Conservation (phyloP, 2,113 vertebrate genomes). For the Euleptes europaea region DNA sequence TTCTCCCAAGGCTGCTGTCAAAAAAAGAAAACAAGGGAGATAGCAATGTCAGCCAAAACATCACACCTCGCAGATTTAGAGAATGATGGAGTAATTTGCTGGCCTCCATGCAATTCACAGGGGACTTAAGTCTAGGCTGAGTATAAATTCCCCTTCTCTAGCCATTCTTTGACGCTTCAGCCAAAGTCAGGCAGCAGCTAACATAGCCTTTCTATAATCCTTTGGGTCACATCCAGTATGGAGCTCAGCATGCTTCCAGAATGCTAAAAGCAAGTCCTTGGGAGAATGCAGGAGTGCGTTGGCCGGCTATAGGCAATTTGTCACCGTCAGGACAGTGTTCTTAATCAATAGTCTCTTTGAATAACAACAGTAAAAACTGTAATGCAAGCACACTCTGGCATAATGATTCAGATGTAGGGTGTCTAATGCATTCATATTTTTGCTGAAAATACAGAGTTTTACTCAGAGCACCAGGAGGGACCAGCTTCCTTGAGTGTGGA, state of each 20-base stretch:
- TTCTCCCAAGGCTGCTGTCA: conserved; percentile 16
- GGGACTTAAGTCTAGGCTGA: conserved; percentile 19
- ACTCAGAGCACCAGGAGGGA: neutral
- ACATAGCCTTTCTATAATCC: neutral
- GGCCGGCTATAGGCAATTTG: conserved; percentile 35
- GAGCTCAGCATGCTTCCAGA: neutral
- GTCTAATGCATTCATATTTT: neutral
- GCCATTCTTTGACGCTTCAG: neutral
- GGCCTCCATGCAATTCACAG: neutral
- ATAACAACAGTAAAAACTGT: conserved; percentile 10
- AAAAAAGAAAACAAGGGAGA: conserved; percentile 40
- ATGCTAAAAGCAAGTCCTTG: conserved; percentile 18
- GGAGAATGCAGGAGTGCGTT: neutral
- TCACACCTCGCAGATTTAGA: conserved; percentile 45
- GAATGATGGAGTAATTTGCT: conserved; percentile 33
- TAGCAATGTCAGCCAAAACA: conserved; percentile 31
- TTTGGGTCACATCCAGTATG: neutral
- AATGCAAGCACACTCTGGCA: conserved; percentile 3
- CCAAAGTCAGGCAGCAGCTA: conserved; percentile 8
- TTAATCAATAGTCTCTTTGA: conserved; percentile 32
- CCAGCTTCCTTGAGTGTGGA: neutral
- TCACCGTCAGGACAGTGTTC: conserved; percentile 16
- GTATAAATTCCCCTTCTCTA: conserved; percentile 3
- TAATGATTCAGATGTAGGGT: neutral
- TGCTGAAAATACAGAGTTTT: conserved; percentile 8